These are phyloP conservation scores for Boulengeromyrus knoepffleri DNA, from an alignment of 2,113 vertebrate species.

Conservation along the genomic window DNA sequence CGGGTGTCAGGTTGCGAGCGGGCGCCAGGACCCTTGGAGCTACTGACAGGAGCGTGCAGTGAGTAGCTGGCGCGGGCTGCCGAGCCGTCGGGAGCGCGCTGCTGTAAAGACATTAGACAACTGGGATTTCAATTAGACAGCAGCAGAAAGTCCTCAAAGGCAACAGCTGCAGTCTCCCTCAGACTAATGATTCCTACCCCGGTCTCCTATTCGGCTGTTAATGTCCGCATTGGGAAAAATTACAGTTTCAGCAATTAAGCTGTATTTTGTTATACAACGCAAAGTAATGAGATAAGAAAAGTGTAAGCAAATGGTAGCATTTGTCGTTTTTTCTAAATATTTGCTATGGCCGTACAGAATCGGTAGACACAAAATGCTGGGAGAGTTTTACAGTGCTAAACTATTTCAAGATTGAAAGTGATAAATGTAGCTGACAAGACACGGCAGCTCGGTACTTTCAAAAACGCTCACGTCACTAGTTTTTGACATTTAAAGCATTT, in stretches of 20 bases:
- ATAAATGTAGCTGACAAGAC: background rate
- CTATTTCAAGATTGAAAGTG: background rate
- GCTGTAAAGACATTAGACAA: constrained; percentile 28
- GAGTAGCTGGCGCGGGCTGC: constrained; percentile 11
- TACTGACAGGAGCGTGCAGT: constrained; percentile 17
- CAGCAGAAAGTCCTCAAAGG: background rate
- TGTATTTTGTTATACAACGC: background rate
- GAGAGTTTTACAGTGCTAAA: background rate
- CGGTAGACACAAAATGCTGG: background rate
- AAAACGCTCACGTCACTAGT: background rate
- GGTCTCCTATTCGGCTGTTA: background rate
- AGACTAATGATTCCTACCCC: background rate
- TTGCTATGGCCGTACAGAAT: background rate
- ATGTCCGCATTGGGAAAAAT: background rate
- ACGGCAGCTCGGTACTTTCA: background rate
- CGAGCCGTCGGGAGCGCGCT: constrained; percentile 13
- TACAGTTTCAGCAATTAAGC: background rate
- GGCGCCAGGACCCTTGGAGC: background rate
- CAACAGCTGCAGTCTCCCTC: constrained; percentile 20
- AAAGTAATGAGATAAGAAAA: background rate
- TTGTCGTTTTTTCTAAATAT: background rate
- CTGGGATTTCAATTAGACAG: constrained; percentile 29
- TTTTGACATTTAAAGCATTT: background rate
- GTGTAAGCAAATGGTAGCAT: background rate
- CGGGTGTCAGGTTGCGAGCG: background rate